Evolutionary conservation across 2,797 vertebrate genomes (phyloP), one percentile per base, ranked within the genome.

Genomic region (Propithecus deckenii): DNA sequence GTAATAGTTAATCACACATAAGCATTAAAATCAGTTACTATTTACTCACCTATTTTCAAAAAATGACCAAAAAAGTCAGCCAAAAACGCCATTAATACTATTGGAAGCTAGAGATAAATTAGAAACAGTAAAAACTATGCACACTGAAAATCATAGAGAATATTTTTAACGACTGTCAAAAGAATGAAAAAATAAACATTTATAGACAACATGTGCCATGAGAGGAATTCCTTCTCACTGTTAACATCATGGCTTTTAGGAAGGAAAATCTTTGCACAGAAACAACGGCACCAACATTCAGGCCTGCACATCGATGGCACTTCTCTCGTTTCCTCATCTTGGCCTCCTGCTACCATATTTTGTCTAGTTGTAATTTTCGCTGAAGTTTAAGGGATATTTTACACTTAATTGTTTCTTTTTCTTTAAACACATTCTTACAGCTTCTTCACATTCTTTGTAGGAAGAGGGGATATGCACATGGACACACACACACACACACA

Each of bases 41-140:
- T 35, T 96, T 89, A 94, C 25, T 79, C 28, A 72, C 57, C 78
- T 52, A 57, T 55, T 91, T 83, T 93, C 17, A 20, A 95, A 92
- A 92, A 78, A 59, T 59, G 30, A 95, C 55, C 91, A 48, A 65
- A 86, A 89, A 15, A 84, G 12, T 67, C 41, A 48, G 15, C 14
- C 43, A 69, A 28, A 46, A 59, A 57, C 13, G 23, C 28, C n/a
- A 83, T 48, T 89, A 65, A 80, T 57, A 25, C 46, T 84, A 50
- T 32, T 48, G 61, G 71, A 93, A 97, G 88, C 50, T 76, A 48
- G n/a, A 83, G 46, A 65, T 22, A 74, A 86, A 10, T 43, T 86
- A 72, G 65, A 86, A 83, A 57, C 12, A 14, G 55, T 35, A 32
- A 71, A 95, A 74, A 30, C 10, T 52, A 71, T 50, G 59, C 50